Conservation (phyloP, 2,113 vertebrate species). For the Paramisgurnus dabryanus region DNA sequence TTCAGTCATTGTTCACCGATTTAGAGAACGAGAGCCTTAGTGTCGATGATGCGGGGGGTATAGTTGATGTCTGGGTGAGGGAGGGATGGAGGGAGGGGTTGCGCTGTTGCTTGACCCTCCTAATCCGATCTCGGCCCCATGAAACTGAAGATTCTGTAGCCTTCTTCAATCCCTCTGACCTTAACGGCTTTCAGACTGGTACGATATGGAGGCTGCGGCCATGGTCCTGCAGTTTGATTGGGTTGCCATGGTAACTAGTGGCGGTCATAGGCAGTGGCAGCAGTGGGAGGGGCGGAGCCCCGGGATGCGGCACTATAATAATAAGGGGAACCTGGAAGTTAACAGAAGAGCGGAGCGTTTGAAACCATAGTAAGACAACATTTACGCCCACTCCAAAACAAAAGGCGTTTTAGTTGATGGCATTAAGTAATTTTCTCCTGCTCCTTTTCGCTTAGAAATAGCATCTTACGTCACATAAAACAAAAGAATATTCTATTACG, state of each 20-base stretch:
- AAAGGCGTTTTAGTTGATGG: neutral
- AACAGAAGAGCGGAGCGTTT: constrained; percentile 99
- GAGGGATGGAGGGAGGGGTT: constrained; percentile 42
- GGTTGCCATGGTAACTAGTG: constrained; percentile 99
- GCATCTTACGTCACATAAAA: constrained; percentile 2
- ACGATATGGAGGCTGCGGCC: constrained; percentile 94
- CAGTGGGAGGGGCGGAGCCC: constrained; percentile 99
- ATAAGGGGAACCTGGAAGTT: constrained; percentile 99
- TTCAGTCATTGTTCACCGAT: constrained; percentile 67
- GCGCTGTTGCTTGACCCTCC: constrained; percentile 57
- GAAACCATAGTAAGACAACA: constrained; percentile 83
- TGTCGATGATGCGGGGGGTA: constrained; percentile 24
- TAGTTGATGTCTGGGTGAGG: constrained; percentile 59
- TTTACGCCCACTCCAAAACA: constrained; percentile 36
- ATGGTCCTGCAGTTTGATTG: constrained; percentile 95
- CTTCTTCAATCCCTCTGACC: constrained; percentile 70
- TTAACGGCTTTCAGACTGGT: constrained; percentile 91
- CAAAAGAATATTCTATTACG: constrained; percentile 3
- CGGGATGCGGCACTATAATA: constrained; percentile 99
- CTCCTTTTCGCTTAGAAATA: neutral
- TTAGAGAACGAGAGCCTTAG: constrained; percentile 59
- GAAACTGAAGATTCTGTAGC: constrained; percentile 62
- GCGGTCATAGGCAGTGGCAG: constrained; percentile 99
- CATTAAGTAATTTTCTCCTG: neutral
- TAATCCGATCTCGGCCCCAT: constrained; percentile 62